Percentiles rank a stretch among this genome's conserved stretches.
Conservation (phyloP, 2,888 invertebrate species). For the Euplagia quadripunctaria region DNA sequence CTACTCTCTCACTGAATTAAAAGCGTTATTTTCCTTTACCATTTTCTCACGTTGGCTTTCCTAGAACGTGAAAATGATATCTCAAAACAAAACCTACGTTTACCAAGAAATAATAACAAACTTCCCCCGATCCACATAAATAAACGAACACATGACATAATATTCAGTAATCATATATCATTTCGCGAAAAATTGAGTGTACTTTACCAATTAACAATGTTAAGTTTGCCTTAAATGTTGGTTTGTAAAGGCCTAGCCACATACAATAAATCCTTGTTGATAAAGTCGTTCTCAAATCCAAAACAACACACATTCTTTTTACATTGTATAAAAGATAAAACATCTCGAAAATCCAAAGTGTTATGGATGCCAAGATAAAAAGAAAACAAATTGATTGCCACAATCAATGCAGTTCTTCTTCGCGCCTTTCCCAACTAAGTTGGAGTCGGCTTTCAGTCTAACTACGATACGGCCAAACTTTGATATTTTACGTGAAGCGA, state of each 20-base stretch:
- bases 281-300: no score
- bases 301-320: no score
- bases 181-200: constrained; percentile 37
- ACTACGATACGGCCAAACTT: no score
- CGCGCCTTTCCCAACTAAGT: no score
- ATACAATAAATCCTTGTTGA: background rate
- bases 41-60: background rate
- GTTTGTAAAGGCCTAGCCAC: constrained; percentile 4
- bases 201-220: constrained; percentile 49
- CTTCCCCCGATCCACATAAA: constrained; percentile 14
- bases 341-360: no score
- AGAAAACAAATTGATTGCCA: no score
- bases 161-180: constrained; percentile 34
- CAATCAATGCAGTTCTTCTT: no score
- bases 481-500: no score
- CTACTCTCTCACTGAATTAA: no score
- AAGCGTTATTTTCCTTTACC: background rate
- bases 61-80: constrained; percentile 9
- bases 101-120: constrained; percentile 19
- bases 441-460: no score
- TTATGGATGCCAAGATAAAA: no score
- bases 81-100: constrained; percentile 10
- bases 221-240: constrained; percentile 56
- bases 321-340: no score
- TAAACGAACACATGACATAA: constrained; percentile 45